Evolutionary conservation across 37 sponge, comb jelly and placozoan genomes (phyloP), one percentile per base, ranked within the genome.

Genomic region (Agelas oroides): DNA sequence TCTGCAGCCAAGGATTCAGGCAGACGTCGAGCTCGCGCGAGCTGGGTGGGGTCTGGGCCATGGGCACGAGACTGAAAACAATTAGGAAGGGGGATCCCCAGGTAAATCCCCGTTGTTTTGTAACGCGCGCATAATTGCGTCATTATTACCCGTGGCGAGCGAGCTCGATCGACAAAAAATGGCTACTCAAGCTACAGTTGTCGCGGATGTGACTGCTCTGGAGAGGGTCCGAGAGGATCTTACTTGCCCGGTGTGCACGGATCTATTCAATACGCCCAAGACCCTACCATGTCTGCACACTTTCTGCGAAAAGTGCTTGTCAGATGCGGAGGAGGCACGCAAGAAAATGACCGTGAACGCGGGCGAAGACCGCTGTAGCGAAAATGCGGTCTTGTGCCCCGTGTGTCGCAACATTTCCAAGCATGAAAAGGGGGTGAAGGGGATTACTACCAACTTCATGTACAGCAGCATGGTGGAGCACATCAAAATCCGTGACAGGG

Each of bases 201-300:
- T 46, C 8, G 46, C 46, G 6, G 34, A 68, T 24, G 35, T 19
- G 3, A 68, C 66, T 0, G 61, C 80, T 20, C 25, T 86, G 18
- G 71, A 78, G 36, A 59, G 34, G 19, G 59, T 89, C 24, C 16
- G 57, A 2, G 84, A 84, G 46, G 85, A 89, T 54, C 70, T 84
- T 6, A 72, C 56, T 20, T 89, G 90, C 62, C 59, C 59, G 20
- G 56, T 89, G 21, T 89, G 90, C 53, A 68, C 25, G 23, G 85
- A 89, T 11, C 60, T 84, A 13, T 89, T 64, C 57, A 70, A 14
- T 8, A 38, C 39, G 37, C 90, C 90, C 52, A 89, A 89, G 73
- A 84, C 85, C 19, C 85, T 89, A 16, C 79, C 84, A n/a, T 89
- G 90, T 39, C 66, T 89, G 2, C 90, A 89, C 68, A 84, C 90